Evolutionary conservation across 1,140 invertebrate species (phyloP).

Genomic region (Eubasilissa regina): DNA sequence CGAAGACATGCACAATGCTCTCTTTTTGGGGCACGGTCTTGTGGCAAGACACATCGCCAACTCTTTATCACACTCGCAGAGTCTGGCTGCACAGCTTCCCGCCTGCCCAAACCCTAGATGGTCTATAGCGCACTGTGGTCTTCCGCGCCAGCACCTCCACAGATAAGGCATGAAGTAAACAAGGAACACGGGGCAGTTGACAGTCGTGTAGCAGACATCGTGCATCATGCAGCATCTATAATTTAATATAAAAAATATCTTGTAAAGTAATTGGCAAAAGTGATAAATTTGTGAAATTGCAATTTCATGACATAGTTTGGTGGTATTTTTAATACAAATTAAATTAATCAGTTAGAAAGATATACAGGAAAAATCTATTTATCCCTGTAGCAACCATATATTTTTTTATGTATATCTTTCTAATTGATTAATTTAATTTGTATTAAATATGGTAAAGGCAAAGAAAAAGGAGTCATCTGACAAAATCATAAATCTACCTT

Average conservation of each 20-base stretch:
- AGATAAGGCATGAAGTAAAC: constrained; percentile 92
- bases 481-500: no score
- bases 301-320: no score
- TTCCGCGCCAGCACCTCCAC: constrained; percentile 86
- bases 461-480: no score
- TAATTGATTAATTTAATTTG: no score
- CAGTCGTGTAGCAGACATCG: constrained; percentile 83
- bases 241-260: constrained; percentile 45
- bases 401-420: no score
- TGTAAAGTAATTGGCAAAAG: no score
- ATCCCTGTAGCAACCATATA: no score
- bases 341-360: no score
- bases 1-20: constrained; percentile 81
- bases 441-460: no score
- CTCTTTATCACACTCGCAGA: constrained; percentile 89
- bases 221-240: constrained; percentile 84
- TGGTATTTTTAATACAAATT: no score
- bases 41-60: constrained; percentile 85
- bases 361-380: no score
- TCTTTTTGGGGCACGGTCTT: constrained; percentile 82
- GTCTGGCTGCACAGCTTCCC: constrained; percentile 80
- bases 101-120: constrained; percentile 76
- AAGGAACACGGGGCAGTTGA: constrained; percentile 84
- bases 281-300: no score
- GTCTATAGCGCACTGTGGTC: constrained; percentile 84